phyloP scores from a whole-genome alignment of 2,888 invertebrate genomes.

The Ichneumoninae sp. region DNA sequence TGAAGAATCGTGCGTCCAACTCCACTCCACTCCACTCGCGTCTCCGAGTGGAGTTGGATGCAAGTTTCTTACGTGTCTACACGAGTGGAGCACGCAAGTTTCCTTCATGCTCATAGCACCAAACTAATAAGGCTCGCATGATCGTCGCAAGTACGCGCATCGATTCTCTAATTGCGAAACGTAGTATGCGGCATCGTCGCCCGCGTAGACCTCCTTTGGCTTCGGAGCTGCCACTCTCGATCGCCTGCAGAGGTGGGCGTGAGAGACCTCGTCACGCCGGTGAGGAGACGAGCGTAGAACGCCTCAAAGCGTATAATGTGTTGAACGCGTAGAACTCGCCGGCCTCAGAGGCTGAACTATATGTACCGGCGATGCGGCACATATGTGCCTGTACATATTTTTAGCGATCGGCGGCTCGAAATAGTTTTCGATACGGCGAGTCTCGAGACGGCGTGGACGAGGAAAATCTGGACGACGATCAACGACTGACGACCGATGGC shows the following conservation, averaged over 20 bases:
- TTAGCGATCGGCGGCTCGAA: conserved; percentile 35
- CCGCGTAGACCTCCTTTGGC: neutral
- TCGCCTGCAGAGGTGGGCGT: conserved; percentile 35
- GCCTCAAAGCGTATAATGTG: neutral
- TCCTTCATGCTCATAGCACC: neutral
- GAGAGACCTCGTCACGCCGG: conserved; percentile 55
- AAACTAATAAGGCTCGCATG: conserved; percentile 52
- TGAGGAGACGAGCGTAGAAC: conserved; percentile 22
- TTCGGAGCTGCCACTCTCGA: conserved; percentile 1
- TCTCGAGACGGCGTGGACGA: neutral
- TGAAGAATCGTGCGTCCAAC: no score
- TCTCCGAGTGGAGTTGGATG: neutral
- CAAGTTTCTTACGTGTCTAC: neutral
- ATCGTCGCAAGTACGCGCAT: conserved; percentile 36
- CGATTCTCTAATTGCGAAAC: conserved; percentile 52
- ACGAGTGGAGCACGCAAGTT: neutral
- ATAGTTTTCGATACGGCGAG: conserved; percentile 42
- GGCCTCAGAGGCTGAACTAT: conserved; percentile 3
- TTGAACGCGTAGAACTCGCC: neutral
- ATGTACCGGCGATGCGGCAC: conserved; percentile 27
- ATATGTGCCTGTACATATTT: conserved; percentile 51
- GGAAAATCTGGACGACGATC: conserved; percentile 20
- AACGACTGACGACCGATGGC: neutral
- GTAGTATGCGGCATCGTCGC: neutral
- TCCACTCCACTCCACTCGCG: no score